Percentiles rank a stretch among this genome's conserved stretches.
phyloP scores from a whole-genome alignment of 1,140 invertebrate genomes.

The Caenorhabditis briggsae region DNA sequence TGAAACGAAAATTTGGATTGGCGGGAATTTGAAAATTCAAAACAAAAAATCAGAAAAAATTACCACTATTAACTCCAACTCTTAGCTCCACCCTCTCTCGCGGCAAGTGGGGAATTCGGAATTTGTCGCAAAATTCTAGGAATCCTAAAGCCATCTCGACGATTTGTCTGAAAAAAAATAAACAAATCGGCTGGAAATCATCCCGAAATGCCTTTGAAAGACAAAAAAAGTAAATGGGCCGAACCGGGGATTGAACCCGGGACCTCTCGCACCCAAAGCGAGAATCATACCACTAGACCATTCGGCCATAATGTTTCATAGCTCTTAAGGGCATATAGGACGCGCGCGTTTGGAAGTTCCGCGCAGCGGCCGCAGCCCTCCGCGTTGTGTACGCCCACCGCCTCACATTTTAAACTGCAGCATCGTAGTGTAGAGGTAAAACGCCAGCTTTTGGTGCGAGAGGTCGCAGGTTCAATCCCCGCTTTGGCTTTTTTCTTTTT shows the following conservation, averaged over 20 bases:
- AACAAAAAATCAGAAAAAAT: slow-evolving; percentile 66
- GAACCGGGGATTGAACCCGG: slow-evolving; percentile 74
- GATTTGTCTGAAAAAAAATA: slow-evolving; percentile 80
- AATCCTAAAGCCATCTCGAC: slow-evolving; percentile 78
- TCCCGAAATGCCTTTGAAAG: background rate
- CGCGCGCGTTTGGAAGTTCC: background rate
- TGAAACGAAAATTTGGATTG: background rate
- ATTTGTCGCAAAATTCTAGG: slow-evolving; percentile 83
- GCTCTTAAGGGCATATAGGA: background rate
- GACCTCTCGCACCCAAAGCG: slow-evolving; percentile 77
- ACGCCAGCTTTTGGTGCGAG: slow-evolving; percentile 78
- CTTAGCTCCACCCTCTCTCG: slow-evolving; percentile 88
- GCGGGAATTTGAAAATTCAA: background rate
- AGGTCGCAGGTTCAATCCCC: slow-evolving; percentile 76
- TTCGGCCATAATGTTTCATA: background rate
- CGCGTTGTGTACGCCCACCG: background rate
- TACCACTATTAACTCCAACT: slow-evolving; percentile 80
- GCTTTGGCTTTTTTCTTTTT: slow-evolving; percentile 58
- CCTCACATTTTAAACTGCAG: no score
- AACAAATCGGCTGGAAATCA: no score
- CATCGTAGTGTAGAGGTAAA: no score
- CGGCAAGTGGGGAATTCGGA: slow-evolving; percentile 88
- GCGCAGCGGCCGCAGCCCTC: no score
- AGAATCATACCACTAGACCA: slow-evolving; percentile 75
- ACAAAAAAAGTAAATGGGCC: slow-evolving; percentile 76